Percentiles rank a stretch among this genome's conserved stretches.
Evolutionary conservation across 2,797 vertebrate genomes (phyloP).

Genomic region (Anas georgica): DNA sequence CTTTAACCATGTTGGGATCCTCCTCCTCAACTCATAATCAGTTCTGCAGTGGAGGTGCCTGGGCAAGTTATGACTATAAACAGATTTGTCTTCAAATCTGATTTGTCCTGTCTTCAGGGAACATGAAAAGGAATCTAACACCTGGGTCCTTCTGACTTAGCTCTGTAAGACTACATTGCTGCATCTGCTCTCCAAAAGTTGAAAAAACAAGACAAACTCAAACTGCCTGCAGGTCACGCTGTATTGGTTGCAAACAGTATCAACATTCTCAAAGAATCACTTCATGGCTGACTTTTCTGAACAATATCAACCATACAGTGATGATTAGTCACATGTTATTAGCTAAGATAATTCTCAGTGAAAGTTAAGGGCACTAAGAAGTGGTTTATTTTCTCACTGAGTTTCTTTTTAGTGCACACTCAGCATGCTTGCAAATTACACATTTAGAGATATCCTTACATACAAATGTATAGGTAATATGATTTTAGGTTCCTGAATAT

Average conservation of each 20-base stretch:
- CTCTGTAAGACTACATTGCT: background rate
- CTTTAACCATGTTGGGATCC: background rate
- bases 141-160: background rate
- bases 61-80: background rate
- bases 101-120: background rate
- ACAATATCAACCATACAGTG: background rate
- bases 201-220: background rate
- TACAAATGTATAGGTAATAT: background rate
- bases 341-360: background rate
- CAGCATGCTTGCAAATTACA: background rate
- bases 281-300: background rate
- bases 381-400: fast-evolving
- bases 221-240: background rate
- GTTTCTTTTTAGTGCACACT: background rate
- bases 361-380: background rate
- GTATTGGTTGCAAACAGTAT: background rate
- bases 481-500: background rate
- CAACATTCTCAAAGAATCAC: background rate
- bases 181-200: background rate
- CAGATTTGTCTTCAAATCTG: background rate
- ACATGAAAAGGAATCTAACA: background rate
- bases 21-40: background rate
- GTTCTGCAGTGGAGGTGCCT: background rate
- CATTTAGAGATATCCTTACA: background rate
- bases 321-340: background rate